Evolutionary conservation across 2,113 vertebrate species (phyloP), one percentile per base, ranked within the genome.

Genomic region (Dasyprocta punctata): DNA sequence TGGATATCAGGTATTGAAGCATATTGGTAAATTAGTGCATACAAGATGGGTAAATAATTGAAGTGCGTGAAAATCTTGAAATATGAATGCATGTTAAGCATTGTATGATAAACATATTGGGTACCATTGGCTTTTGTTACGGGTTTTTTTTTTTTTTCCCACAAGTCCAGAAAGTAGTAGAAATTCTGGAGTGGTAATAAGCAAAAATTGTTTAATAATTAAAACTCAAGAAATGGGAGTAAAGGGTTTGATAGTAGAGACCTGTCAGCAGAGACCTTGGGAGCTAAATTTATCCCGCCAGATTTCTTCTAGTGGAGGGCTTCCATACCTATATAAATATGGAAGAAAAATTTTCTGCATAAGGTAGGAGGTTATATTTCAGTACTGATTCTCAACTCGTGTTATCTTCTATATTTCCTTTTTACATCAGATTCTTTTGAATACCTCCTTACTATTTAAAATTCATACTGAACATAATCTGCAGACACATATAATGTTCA

Each of bases 361-460:
- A 6, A 58, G 2, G 1, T 71, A 49, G 10, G 60, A 85, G 3
- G 9, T 84, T 94, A 54, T 58, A 67, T 87, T 93, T n/a, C 9
- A 95, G 93, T 92, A n/a, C 3, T 73, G 16, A 13, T 65, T 95
- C 67, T 93, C 61, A 91, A 10, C 26, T 75, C 30, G 12, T 75
- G 71, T 81, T 89, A 58, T 22, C 26, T 11, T 92, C 58, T 77
- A 4, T 17, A 69, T 12, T 78, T 95, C 20, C 54, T 88, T 95
- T 93, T 71, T 47, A 86, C n/a, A 69, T 61, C 6, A 61, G 11
- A 86, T 83, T 94, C 65, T 61, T 93, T 75, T 9, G 69, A 77
- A 82, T 92, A 6, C 24, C 7, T 86, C 36, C 36, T 95, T 94
- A 60, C 33, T 94, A 20, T 71, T 36, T 75, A 89, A 95, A 96